Base-by-base conservation (phyloP, 2,797 vertebrate genomes). In the Acanthurus tractus region DNA sequence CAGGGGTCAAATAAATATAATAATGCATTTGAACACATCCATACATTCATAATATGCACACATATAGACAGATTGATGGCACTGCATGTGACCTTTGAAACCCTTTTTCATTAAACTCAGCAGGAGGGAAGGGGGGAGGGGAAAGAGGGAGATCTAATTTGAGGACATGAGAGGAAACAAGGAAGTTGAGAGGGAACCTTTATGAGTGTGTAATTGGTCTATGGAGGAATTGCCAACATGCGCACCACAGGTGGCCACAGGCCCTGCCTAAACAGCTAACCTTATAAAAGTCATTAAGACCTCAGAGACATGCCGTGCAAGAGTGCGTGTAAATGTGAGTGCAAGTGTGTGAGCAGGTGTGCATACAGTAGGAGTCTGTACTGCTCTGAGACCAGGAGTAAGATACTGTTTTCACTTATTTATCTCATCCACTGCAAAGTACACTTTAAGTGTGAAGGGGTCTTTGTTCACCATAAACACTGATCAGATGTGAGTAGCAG, bases 171-270 rank as follows among this genome's bases (percentile, higher is more conserved):
- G 82, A 86, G 76, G 84, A 87, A 90, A 84, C 70, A 72, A 81
- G 78, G 64, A 90, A 77, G 85, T 82, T 71, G 70, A 85, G 80
- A 83, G 63, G 79, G 63, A 79, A 85, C 62, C 78, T 89, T 89
- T 80, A 87, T 72, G 70, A 81, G 83, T 76, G 78, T 78, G 85
- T 92, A 91, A 92, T 90, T 91, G 80, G 83, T 86, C 82, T 83
- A 70, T 55, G 63, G 85, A 86, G 78, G 71, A 87, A 84, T 62
- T 61, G 63, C 82, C 61, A 81, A 86, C 73, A 74, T 84, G 79
- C 40, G 0, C 82, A 66, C 90, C 82, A 78, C 86, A 90, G 87
- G 92, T 74, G 86, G 85, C 61, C 61, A 63, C 61, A 63, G 65
- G 53, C 72, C 52, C 74, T 12, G 54, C 76, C 75, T 87, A 77